Base-by-base conservation (phyloP, 2,888 invertebrate species). In the Glyphotaelius pellucidus region DNA sequence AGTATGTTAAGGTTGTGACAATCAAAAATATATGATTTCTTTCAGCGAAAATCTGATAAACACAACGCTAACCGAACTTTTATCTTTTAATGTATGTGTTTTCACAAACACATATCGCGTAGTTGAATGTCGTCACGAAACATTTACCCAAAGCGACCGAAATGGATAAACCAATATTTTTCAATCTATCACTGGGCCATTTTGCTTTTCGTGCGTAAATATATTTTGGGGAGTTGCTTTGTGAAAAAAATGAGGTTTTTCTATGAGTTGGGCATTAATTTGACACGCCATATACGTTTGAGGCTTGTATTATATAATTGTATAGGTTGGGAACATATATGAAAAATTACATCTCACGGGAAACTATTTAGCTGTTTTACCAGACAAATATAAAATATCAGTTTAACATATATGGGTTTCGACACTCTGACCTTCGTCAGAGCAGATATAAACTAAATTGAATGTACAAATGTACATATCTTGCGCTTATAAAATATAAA, bases 181-280 rank as follows among this genome's bases (percentile, higher is more conserved):
- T 86, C 47, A 86, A 86, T 86, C 86, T 30, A 86, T 86, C 86
- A 86, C 30, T n/a, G 30, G 42, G 42, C 38, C 42, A 42, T 86
- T 83, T 83, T 47, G 35, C 86, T 42, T 86, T 86, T 47, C 86
- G 86, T 86, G 86, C 38, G 86, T 86, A 86, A 86, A 47, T 86
- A 38, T 42, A 86, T 42, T 35, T 32, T 25, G 25, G 35, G 35
- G 83, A 35, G 32, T n/a, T 83, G 25, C 83, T 35, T 25, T 83
- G 25, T 83, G 83, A 12, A 83, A 83, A 83, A 83, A 83, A 25
- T 35, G 32, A 35, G 35, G 35, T 38, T 83, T 83, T 83, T 83
- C 35, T 83, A 83, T 31, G 35, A 83, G 67, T 67, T 25, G 25
- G 25, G 35, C 83, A 83, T 32, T 83, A 83, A 83, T 32, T 83